These are phyloP conservation scores for Ptyas mucosa DNA, from an alignment of 2,113 vertebrate species.

Conservation along the genomic window DNA sequence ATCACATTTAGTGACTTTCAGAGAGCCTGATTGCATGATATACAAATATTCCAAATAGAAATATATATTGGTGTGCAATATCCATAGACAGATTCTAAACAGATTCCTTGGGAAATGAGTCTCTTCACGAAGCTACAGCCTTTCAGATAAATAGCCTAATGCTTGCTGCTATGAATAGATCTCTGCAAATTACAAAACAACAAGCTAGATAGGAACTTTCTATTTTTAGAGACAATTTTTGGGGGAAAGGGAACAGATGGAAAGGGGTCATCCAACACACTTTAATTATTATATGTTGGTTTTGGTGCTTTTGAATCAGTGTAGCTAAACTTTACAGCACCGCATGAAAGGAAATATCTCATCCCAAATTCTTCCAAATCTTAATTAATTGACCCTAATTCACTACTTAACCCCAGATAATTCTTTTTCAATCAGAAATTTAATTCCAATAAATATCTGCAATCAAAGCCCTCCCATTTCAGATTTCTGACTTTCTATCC, in stretches of 20 bases:
- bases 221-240: background rate
- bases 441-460: background rate
- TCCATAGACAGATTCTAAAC: background rate
- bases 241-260: background rate
- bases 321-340: background rate
- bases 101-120: background rate
- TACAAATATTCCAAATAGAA: background rate
- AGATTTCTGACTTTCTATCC: background rate
- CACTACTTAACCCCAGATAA: background rate
- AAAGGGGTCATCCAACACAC: background rate
- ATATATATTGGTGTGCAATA: background rate
- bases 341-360: background rate
- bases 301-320: background rate
- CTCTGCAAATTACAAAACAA: background rate
- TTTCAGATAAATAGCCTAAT: background rate
- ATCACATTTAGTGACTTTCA: background rate
- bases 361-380: background rate
- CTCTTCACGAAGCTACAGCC: background rate
- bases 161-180: background rate
- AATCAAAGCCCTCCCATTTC: background rate
- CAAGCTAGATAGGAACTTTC: background rate
- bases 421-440: background rate
- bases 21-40: background rate
- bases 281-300: background rate
- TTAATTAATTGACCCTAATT: background rate